Conservation (phyloP, 2,113 vertebrate species). For the Pseudopipra pipra region DNA sequence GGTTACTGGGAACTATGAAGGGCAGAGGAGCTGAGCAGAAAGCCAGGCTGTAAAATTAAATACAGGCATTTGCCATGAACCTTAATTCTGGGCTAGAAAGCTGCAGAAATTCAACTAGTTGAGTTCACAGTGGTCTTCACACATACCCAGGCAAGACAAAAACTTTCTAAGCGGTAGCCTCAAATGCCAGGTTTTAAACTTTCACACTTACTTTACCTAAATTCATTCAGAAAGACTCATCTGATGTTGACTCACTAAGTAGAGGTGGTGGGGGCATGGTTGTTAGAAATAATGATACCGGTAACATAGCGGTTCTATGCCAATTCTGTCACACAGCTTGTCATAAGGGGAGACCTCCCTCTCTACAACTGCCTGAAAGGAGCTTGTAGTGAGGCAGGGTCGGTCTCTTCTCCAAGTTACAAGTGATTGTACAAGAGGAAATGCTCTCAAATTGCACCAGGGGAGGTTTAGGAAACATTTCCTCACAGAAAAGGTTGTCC, state of each 20-base stretch:
- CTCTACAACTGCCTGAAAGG: neutral
- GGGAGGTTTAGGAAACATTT: neutral
- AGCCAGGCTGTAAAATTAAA: neutral
- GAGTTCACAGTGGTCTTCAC: neutral
- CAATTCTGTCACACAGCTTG: neutral
- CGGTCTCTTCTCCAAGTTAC: neutral
- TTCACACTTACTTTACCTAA: neutral
- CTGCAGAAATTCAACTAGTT: neutral
- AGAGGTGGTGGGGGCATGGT: too few relatives aligned
- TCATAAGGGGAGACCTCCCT: neutral
- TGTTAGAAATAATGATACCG: neutral
- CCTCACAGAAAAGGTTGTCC: neutral
- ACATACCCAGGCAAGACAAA: neutral
- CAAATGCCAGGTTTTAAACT: neutral
- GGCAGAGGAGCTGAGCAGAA: neutral
- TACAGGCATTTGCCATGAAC: neutral
- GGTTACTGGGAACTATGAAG: neutral
- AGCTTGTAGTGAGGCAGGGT: neutral
- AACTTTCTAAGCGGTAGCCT: neutral
- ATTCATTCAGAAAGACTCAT: neutral
- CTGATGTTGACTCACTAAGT: neutral
- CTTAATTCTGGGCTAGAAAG: neutral
- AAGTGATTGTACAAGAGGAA: neutral
- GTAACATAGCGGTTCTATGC: neutral
- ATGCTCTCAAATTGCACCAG: neutral